phyloP scores from a whole-genome alignment of 2,113 vertebrate genomes.

The Malurus cyaneus region DNA sequence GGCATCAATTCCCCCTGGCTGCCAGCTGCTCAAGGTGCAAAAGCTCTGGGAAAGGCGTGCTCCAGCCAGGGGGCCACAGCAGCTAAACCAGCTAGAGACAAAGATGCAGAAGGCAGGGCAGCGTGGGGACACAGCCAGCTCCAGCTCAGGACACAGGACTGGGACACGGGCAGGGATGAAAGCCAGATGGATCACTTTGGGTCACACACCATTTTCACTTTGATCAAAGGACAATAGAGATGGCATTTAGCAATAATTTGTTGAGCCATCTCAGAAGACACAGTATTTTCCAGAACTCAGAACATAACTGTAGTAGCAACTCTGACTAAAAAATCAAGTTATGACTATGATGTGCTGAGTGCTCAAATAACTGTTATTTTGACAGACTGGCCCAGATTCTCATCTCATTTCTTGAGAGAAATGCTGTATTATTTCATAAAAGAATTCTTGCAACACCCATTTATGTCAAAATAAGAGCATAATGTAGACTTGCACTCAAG shows the following conservation, averaged over 20 bases:
- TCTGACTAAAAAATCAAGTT: neutral
- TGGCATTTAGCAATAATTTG: neutral
- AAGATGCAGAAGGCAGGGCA: neutral
- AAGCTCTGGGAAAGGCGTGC: neutral
- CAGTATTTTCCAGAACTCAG: neutral
- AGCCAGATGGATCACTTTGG: no score
- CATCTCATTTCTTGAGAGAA: conserved; percentile 15
- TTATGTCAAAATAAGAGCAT: conserved; percentile 32
- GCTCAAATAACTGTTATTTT: conserved; percentile 23
- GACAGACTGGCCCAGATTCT: conserved; percentile 9
- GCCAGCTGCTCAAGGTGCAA: neutral
- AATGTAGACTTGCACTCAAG: conserved; percentile 15
- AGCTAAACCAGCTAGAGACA: neutral
- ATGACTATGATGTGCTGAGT: neutral
- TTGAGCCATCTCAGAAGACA: neutral
- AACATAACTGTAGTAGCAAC: neutral
- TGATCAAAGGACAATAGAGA: neutral
- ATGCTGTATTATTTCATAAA: conserved; percentile 21
- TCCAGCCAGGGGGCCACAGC: neutral
- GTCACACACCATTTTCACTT: neutral
- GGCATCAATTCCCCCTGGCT: neutral
- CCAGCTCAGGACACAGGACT: neutral
- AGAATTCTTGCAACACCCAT: neutral
- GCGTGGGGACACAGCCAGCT: neutral
- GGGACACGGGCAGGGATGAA: neutral